A percentile compares a stretch with the other conserved stretches of the same genome.
phyloP scores from a whole-genome alignment of 2,888 invertebrate species.

The Eupithecia centaureata region DNA sequence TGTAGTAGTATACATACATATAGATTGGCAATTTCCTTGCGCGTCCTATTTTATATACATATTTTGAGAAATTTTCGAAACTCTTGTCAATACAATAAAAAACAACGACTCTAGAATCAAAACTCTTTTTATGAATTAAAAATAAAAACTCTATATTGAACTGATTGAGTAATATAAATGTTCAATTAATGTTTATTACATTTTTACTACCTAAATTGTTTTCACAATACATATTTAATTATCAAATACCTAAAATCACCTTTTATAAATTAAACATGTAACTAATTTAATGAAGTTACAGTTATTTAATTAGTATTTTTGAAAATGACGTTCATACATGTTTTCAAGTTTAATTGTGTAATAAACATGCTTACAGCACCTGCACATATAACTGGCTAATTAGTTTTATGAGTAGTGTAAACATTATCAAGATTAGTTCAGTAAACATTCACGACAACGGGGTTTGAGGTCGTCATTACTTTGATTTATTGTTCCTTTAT shows the following conservation, averaged over 20 bases:
- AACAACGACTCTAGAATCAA: no score
- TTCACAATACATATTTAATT: not conserved
- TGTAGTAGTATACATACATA: no score
- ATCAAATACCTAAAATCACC: not conserved
- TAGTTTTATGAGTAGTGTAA: slow-evolving; percentile 58
- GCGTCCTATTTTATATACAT: no score
- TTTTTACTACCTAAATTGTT: not conserved
- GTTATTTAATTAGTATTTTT: slow-evolving; percentile 20
- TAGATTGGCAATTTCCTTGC: no score
- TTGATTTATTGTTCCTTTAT: slow-evolving; percentile 41
- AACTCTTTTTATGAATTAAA: no score
- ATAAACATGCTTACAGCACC: slow-evolving; percentile 48
- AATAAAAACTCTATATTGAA: no score
- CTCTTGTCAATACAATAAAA: no score
- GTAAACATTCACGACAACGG: slow-evolving; percentile 47
- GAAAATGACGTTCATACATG: slow-evolving; percentile 15
- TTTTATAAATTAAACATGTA: slow-evolving; percentile 4
- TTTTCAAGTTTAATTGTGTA: slow-evolving; percentile 35
- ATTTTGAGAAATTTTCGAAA: no score
- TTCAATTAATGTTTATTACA: not conserved
- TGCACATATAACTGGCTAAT: slow-evolving; percentile 56
- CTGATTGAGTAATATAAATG: slow-evolving; percentile 4
- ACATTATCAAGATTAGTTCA: slow-evolving; percentile 59
- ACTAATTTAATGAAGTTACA: slow-evolving; percentile 8
- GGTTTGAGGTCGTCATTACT: slow-evolving; percentile 47